These are phyloP conservation scores for Calidris pygmaea DNA, from an alignment of 2,113 vertebrate species.

Conservation along the genomic window DNA sequence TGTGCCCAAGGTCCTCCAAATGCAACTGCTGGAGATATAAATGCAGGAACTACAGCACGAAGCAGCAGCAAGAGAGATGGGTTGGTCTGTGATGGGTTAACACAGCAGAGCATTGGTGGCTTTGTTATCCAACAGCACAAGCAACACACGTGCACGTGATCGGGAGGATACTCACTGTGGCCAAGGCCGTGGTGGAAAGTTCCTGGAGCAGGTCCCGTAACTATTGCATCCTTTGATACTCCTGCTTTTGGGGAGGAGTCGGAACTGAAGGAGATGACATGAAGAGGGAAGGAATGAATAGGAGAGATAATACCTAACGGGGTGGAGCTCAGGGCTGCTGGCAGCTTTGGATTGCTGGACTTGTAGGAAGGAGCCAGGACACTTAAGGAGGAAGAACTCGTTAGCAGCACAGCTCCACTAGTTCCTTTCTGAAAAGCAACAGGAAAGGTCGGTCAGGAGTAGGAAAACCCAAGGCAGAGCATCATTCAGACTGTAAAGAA, in stretches of 20 bases:
- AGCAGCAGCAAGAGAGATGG: not conserved
- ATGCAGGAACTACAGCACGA: not conserved
- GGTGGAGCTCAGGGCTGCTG: conserved; percentile 72
- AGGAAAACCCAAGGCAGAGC: not conserved
- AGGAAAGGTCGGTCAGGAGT: conserved; percentile 39
- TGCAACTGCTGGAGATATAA: conserved; percentile 3
- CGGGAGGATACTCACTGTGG: conserved; percentile 78
- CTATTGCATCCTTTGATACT: conserved; percentile 80
- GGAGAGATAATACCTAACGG: conserved; percentile 76
- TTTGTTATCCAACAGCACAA: not conserved
- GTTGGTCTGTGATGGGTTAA: not conserved
- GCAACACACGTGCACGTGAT: not conserved
- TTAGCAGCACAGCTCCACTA: conserved; percentile 77
- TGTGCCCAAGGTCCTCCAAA: not conserved
- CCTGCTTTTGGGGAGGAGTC: conserved; percentile 75
- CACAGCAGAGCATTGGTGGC: not conserved
- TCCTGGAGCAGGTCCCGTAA: conserved; percentile 80
- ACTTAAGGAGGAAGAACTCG: conserved; percentile 76
- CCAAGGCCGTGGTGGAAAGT: conserved; percentile 83
- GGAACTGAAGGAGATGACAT: conserved; percentile 77
- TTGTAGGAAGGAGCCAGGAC: conserved; percentile 82
- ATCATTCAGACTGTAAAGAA: not conserved
- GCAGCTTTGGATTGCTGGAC: conserved; percentile 75
- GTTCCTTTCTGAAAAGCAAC: conserved; percentile 77
- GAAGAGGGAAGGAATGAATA: conserved; percentile 78